A percentile compares a stretch with the other conserved stretches of the same genome.
These are phyloP conservation scores for Epirrhoe alternata DNA, from an alignment of 2,888 invertebrate genomes.

Conservation along the genomic window DNA sequence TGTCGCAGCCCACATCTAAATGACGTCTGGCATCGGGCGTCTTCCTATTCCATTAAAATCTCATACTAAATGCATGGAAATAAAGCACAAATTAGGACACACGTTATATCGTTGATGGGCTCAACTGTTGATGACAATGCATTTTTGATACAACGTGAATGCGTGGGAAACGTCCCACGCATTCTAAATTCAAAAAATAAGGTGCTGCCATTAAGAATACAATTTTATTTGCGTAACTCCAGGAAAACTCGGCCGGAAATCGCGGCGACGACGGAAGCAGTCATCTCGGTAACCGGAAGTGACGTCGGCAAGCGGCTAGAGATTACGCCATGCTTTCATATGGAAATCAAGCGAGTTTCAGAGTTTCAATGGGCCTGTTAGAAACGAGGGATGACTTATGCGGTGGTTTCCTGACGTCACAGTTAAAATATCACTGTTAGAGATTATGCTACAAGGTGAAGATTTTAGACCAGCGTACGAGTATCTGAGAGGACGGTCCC, in stretches of 20 bases:
- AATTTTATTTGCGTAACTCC: conserved; percentile 21
- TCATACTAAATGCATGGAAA: too few species aligned
- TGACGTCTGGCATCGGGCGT: too few species aligned
- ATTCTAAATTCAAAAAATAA: not conserved
- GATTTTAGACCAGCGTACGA: not conserved
- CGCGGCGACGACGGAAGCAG: conserved; percentile 54
- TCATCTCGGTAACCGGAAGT: conserved; percentile 59
- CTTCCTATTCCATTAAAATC: too few species aligned
- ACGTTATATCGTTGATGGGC: too few species aligned
- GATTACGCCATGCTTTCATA: conserved; percentile 45
- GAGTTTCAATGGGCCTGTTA: conserved; percentile 36
- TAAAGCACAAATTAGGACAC: too few species aligned
- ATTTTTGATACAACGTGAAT: too few species aligned
- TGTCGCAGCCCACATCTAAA: too few species aligned
- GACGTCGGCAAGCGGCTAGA: conserved; percentile 60
- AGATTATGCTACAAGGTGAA: not conserved
- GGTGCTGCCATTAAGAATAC: not conserved
- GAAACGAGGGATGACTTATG: conserved; percentile 9
- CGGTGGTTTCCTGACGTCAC: not conserved
- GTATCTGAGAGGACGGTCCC: too few species aligned
- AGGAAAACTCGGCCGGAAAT: conserved; percentile 55
- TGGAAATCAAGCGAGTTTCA: conserved; percentile 44
- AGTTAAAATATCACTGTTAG: not conserved
- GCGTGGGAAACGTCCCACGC: not conserved
- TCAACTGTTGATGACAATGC: not conserved